Evolutionary conservation across 2,113 vertebrate genomes (phyloP).

Genomic region (Cottus gobio): DNA sequence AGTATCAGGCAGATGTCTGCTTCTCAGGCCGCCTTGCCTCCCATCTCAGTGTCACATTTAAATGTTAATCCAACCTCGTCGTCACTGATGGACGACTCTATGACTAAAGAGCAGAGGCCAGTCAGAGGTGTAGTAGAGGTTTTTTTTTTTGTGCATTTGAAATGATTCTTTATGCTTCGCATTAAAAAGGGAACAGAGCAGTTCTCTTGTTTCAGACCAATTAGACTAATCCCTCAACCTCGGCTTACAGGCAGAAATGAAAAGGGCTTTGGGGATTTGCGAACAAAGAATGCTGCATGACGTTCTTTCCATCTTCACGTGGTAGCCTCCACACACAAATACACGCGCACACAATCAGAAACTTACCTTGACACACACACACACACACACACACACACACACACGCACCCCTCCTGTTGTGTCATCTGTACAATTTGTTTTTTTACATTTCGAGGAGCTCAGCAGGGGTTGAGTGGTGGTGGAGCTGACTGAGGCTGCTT

Average conservation of each 20-base stretch:
- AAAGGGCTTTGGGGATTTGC: constrained; percentile 78
- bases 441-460: constrained; percentile 53
- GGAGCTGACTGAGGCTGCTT: constrained; percentile 55
- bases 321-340: constrained; percentile 25
- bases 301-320: constrained; percentile 58
- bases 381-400: constrained; percentile 8
- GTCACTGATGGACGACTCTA: constrained; percentile 18
- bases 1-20: constrained; percentile 35
- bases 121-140: constrained; percentile 28
- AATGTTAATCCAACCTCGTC: constrained; percentile 47
- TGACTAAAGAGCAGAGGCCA: constrained; percentile 32
- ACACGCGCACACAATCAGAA: constrained; percentile 8
- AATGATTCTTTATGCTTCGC: constrained; percentile 53
- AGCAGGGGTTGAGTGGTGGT: constrained; percentile 52
- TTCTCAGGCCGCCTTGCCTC: constrained; percentile 14
- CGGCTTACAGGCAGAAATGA: constrained; percentile 70
- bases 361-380: constrained; percentile 2
- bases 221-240: constrained; percentile 77
- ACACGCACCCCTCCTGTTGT: constrained; percentile 12
- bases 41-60: constrained; percentile 42
- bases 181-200: constrained; percentile 53
- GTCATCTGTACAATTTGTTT: constrained; percentile 48
- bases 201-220: constrained; percentile 74
- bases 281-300: constrained; percentile 70
- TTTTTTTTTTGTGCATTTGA: constrained; percentile 47